Evolutionary conservation across 2,797 vertebrate genomes (phyloP).

Genomic region (Margarornis squamiger): DNA sequence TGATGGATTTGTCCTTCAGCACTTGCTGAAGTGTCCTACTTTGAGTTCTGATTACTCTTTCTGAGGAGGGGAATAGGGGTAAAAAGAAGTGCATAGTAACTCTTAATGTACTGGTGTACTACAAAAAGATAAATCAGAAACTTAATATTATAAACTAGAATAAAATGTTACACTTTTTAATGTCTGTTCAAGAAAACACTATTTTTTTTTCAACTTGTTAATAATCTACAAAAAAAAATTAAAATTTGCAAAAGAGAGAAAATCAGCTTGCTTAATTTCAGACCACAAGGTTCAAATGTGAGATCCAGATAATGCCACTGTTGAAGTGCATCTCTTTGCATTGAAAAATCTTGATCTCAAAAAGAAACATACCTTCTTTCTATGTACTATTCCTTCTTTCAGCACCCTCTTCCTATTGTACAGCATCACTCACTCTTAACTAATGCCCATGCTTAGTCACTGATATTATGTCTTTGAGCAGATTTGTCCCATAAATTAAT

Average conservation of each 20-base stretch:
- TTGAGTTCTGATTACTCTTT: background rate
- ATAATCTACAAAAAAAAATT: background rate
- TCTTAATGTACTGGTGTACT: background rate
- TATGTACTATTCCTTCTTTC: background rate
- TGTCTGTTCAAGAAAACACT: background rate
- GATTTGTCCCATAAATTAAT: background rate
- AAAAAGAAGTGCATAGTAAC: background rate
- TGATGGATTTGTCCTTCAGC: background rate
- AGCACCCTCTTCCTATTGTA: background rate
- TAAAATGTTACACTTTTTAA: background rate
- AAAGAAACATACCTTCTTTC: background rate
- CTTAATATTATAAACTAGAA: background rate
- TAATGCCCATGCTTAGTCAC: background rate
- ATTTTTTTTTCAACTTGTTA: background rate
- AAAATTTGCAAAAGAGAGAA: background rate
- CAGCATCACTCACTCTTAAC: background rate
- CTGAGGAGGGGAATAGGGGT: background rate
- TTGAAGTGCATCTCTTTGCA: background rate
- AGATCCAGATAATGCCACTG: background rate
- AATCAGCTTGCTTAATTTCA: background rate
- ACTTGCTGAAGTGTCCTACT: background rate
- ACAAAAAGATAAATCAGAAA: background rate
- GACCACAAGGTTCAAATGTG: background rate
- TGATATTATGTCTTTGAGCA: background rate
- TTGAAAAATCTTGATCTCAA: background rate